A percentile compares a stretch with the other conserved stretches of the same genome.
These are phyloP conservation scores for Chloroceryle amazona DNA, from an alignment of 2,797 vertebrate species.

Conservation along the genomic window DNA sequence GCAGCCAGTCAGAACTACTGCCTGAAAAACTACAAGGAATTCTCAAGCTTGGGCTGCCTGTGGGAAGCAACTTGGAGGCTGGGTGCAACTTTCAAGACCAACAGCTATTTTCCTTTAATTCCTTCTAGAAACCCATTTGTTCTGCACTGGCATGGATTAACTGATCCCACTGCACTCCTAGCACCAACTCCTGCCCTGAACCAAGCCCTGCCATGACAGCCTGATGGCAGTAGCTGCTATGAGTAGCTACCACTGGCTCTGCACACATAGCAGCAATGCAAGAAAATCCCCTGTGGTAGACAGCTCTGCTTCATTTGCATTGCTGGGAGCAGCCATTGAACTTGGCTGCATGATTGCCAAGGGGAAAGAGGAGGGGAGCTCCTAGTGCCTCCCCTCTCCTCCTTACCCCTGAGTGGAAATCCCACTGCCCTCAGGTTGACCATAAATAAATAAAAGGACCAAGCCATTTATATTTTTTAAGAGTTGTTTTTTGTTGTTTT, in stretches of 20 bases:
- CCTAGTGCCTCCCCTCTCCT: not conserved
- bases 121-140: not conserved
- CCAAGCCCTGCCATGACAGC: not conserved
- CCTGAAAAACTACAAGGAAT: not conserved
- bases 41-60: not conserved
- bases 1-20: not conserved
- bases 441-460: not conserved
- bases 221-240: not conserved
- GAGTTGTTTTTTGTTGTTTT: not conserved
- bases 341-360: not conserved
- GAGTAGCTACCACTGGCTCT: not conserved
- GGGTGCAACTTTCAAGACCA: not conserved
- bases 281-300: accelerated
- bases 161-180: not conserved
- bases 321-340: not conserved
- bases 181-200: not conserved
- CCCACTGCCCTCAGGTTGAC: not conserved
- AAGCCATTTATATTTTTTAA: not conserved
- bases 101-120: not conserved
- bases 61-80: not conserved
- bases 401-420: not conserved
- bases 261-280: accelerated
- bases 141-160: not conserved
- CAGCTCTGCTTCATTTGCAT: not conserved
- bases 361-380: not conserved